A percentile compares a stretch with the other conserved stretches of the same genome.
phyloP scores from a whole-genome alignment of 2,113 vertebrate genomes.

The Martes martes region DNA sequence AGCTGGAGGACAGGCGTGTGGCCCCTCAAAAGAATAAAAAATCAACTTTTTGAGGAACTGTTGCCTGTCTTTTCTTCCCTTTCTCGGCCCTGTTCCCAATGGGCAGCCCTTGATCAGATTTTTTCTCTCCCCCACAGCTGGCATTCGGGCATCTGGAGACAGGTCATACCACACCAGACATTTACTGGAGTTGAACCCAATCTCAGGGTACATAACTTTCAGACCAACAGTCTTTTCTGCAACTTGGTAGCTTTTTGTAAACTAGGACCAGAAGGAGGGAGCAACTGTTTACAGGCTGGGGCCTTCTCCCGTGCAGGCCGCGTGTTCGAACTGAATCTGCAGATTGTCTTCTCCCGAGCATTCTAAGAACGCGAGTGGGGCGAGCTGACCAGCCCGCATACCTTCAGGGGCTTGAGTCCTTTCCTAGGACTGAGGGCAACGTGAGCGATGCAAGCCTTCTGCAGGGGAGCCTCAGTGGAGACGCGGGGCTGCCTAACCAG shows the following conservation, averaged over 20 bases:
- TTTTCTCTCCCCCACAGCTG: not conserved
- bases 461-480: not conserved
- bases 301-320: not conserved
- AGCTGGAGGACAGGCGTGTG: conserved; percentile 35
- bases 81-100: accelerated
- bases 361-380: not conserved
- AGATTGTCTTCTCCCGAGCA: not conserved
- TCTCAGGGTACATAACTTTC: not conserved
- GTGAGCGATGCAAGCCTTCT: not conserved
- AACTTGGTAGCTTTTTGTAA: not conserved
- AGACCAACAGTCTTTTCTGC: not conserved
- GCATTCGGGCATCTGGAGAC: not conserved
- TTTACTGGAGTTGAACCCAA: not conserved
- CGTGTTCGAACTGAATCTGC: not conserved
- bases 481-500: not conserved
- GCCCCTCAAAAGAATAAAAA: not conserved
- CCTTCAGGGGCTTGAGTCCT: not conserved
- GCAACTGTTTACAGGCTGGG: not conserved
- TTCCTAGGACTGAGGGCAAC: not conserved
- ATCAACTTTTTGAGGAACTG: conserved; percentile 55
- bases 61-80: not conserved
- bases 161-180: not conserved
- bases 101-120: not conserved
- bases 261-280: not conserved
- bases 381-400: too few species aligned